Evolutionary conservation across 2,888 invertebrate genomes (phyloP).

Genomic region (Caenorhabditis doughertyi): DNA sequence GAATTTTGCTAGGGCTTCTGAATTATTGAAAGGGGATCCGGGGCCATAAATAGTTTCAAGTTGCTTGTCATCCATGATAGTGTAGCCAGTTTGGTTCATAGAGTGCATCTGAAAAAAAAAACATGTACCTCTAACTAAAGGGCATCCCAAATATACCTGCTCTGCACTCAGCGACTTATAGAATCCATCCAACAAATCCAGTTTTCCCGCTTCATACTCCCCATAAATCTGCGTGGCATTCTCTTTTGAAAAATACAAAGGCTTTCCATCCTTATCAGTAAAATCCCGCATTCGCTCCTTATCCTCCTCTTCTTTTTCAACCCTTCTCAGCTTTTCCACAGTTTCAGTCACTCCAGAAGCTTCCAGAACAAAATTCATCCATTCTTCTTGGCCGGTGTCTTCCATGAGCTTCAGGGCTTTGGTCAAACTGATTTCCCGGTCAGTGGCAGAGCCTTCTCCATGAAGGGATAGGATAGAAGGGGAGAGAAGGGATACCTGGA

Average conservation of each 20-base stretch:
- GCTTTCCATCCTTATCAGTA: slow-evolving; percentile 63
- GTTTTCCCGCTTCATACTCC: slow-evolving; percentile 59
- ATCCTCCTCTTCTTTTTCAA: slow-evolving; percentile 59
- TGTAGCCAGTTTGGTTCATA: slow-evolving; percentile 72
- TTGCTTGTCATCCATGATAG: slow-evolving; percentile 65
- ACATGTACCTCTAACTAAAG: background rate
- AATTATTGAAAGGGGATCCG: slow-evolving; percentile 68
- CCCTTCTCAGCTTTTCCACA: slow-evolving; percentile 59
- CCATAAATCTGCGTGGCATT: slow-evolving; percentile 65
- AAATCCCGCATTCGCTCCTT: slow-evolving; percentile 60
- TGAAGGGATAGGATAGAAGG: slow-evolving; percentile 79
- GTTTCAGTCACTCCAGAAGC: slow-evolving; percentile 77
- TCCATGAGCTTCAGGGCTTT: slow-evolving; percentile 61
- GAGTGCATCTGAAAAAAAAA: slow-evolving; percentile 61
- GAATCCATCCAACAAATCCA: slow-evolving; percentile 65
- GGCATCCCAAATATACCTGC: slow-evolving; percentile 41
- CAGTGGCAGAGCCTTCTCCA: slow-evolving; percentile 66
- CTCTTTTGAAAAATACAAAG: slow-evolving; percentile 63
- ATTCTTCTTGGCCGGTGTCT: slow-evolving; percentile 71
- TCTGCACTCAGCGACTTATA: slow-evolving; percentile 61
- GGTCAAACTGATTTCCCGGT: slow-evolving; percentile 46
- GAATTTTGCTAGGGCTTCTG: slow-evolving; percentile 48
- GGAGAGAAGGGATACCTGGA: slow-evolving; percentile 77
- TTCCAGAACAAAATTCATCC: slow-evolving; percentile 81
- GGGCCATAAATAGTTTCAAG: slow-evolving; percentile 69